Percentiles rank a stretch among this genome's conserved stretches.
phyloP scores from a whole-genome alignment of 2,797 vertebrate species.

The Coilia nasus region DNA sequence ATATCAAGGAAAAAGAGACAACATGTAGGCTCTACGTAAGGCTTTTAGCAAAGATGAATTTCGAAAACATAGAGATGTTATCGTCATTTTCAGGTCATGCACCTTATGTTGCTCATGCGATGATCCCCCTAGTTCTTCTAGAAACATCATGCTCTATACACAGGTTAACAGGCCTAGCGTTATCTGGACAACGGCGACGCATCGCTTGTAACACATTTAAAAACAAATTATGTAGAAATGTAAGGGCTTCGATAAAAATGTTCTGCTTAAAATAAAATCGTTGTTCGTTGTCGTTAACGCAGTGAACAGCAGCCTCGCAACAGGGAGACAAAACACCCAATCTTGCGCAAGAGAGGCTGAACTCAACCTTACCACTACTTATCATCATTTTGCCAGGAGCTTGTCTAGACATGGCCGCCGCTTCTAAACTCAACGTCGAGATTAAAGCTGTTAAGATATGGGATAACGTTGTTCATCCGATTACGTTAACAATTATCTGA shows the following conservation, averaged over 20 bases:
- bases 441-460: neutral
- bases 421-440: neutral
- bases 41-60: neutral
- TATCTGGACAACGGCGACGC: neutral
- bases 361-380: neutral
- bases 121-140: neutral
- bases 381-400: neutral
- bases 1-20: neutral
- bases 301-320: neutral
- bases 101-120: neutral
- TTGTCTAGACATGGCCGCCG: constrained; percentile 23
- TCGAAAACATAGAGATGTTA: neutral
- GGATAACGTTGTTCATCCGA: neutral
- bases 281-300: neutral
- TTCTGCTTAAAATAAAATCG: neutral
- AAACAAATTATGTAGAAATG: neutral
- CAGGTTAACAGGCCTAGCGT: neutral
- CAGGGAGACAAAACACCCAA: neutral
- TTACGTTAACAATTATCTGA: constrained; percentile 15
- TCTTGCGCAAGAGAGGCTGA: neutral
- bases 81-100: neutral
- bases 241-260: neutral
- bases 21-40: too few species aligned
- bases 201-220: neutral
- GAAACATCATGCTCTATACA: neutral